Percentiles rank a stretch among this genome's conserved stretches.
These are phyloP conservation scores for Melanerpes aurifrons DNA, from an alignment of 2,113 vertebrate genomes.

Conservation along the genomic window DNA sequence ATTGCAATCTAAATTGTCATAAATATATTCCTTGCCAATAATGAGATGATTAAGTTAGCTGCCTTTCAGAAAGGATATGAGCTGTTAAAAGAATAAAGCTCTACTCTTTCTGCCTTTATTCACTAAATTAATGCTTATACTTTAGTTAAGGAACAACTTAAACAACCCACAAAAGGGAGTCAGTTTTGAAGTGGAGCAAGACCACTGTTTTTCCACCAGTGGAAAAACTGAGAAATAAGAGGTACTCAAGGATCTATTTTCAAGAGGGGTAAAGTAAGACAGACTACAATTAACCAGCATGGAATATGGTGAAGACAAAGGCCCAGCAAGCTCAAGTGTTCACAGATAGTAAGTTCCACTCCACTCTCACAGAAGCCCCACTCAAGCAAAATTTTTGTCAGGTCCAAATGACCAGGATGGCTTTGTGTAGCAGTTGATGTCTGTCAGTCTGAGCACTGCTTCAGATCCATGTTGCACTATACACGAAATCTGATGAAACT, in stretches of 20 bases:
- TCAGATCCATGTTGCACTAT: not conserved
- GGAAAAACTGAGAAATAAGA: slow-evolving; percentile 13
- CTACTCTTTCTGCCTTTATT: not conserved
- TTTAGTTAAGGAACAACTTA: not conserved
- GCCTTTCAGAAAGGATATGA: not conserved
- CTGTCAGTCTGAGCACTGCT: not conserved
- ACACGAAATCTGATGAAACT: not conserved
- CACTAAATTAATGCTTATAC: not conserved
- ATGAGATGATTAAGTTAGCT: not conserved
- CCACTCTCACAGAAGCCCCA: not conserved
- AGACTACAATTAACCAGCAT: not conserved
- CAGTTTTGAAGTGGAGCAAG: not conserved
- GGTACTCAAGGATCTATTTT: not conserved
- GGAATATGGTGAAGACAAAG: slow-evolving; percentile 14
- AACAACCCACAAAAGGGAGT: not conserved
- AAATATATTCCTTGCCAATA: not conserved
- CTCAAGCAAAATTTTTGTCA: not conserved
- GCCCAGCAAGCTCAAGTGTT: not conserved
- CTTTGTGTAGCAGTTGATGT: not conserved
- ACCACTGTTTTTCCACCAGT: not conserved
- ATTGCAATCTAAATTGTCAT: rapidly evolving
- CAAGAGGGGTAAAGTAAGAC: slow-evolving; percentile 15
- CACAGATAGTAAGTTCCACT: not conserved
- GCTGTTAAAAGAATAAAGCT: not conserved
- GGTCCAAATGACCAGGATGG: not conserved